Evolutionary conservation across 2,888 invertebrate genomes (phyloP), one percentile per base, ranked within the genome.

Genomic region (Sminthurides aquaticus): DNA sequence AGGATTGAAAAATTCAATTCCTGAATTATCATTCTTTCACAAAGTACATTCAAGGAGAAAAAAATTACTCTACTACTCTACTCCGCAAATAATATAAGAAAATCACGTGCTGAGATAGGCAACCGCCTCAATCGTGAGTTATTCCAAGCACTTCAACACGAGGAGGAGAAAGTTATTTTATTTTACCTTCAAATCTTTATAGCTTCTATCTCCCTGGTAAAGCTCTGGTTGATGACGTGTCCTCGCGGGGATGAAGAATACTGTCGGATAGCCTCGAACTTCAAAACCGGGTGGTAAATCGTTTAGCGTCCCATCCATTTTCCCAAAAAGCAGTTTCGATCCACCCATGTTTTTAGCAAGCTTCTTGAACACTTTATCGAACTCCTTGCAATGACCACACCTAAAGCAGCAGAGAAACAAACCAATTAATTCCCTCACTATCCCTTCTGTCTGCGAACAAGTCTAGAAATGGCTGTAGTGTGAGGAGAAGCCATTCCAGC

Each of bases 331-430:
- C 26, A 78, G 61, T 26, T 71, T 72, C 56, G 74, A 69, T 3
- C 71, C 70, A 3, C 70, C 64, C 66, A 77, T 65, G n/a, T 75
- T 72, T 64, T 76, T 76, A 25, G 76, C 76, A 5, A 77, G 71
- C 57, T 80, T 78, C 60, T 77, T 79, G 73, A 79, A 81, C 11
- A 76, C 76, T 15, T 82, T 81, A 69, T 83, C 83, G 52, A 84
- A 78, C 34, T 77, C 76, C 75, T 83, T 82, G 76, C 83, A 83
- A 71, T 83, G 83, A 1, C 82, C 83, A 75, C 83, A 77, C 74
- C 74, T 75, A 8, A 43, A 43, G 18, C 43, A 28, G 49, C 2
- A 58, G 34, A n/a, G 58, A 26, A 56, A 15, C 28, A 24, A 26
- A 8, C 24, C 20, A 34, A 58, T 58, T 22, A n/a, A 3, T 24